These are phyloP conservation scores for Syncerus caffer DNA, from an alignment of 2,797 vertebrate species.

Conservation along the genomic window DNA sequence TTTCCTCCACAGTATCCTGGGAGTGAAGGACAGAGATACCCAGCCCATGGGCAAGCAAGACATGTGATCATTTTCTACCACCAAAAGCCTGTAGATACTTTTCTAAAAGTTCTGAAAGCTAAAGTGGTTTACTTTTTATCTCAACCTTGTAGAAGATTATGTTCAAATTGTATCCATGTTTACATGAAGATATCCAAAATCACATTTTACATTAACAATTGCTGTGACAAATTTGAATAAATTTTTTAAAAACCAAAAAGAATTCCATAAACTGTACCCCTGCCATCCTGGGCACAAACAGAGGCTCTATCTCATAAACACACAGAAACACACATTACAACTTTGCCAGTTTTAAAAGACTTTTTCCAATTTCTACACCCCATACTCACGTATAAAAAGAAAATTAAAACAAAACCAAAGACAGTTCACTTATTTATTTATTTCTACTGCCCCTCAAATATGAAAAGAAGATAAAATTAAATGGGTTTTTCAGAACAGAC, in stretches of 20 bases:
- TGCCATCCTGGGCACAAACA: not conserved
- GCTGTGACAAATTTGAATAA: not conserved
- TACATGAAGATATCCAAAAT: not conserved
- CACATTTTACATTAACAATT: not conserved
- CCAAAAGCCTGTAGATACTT: not conserved
- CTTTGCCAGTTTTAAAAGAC: not conserved
- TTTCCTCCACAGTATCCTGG: not conserved
- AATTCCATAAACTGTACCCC: not conserved
- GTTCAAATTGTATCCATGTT: not conserved
- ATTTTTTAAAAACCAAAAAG: not conserved
- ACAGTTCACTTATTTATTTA: not conserved
- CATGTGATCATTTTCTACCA: not conserved
- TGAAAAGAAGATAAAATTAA: conserved; percentile 13
- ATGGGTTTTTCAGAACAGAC: conserved; percentile 11
- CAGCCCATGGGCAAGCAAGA: fast-evolving
- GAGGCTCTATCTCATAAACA: not conserved
- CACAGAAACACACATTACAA: not conserved
- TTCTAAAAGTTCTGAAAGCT: not conserved
- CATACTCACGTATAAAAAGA: not conserved
- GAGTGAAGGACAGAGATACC: not conserved
- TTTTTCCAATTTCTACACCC: not conserved
- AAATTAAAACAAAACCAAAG: not conserved
- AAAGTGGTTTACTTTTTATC: not conserved
- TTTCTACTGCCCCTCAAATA: not conserved
- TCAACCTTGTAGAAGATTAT: not conserved